A percentile compares a stretch with the other conserved stretches of the same genome.
These are phyloP conservation scores for Drosophila rellima DNA, from an alignment of 2,888 invertebrate genomes.

Conservation along the genomic window DNA sequence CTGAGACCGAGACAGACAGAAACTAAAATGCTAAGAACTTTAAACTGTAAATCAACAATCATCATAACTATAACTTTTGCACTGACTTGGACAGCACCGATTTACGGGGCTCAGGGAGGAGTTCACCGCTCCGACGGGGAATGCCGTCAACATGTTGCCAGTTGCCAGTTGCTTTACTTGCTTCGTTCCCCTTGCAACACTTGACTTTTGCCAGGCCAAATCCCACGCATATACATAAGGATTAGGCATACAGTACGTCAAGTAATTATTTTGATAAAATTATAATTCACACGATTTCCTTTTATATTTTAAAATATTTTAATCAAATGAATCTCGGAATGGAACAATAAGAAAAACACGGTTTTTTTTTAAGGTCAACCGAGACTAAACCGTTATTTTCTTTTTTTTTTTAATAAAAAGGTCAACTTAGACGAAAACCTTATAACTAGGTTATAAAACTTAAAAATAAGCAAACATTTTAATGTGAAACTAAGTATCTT, in stretches of 20 bases:
- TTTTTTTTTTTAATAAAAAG: too few species aligned
- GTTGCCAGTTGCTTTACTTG: slow-evolving; percentile 44
- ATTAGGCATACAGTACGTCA: background rate
- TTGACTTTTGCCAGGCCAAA: slow-evolving; percentile 66
- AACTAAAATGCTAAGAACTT: slow-evolving; percentile 35
- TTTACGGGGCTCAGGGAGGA: slow-evolving; percentile 1
- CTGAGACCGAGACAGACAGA: background rate
- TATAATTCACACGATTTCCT: too few species aligned
- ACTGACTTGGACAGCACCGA: slow-evolving; percentile 25
- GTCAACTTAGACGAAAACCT: too few species aligned
- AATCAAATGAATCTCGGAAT: too few species aligned
- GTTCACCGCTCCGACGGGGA: background rate
- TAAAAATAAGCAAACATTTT: too few species aligned
- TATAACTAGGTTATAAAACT: too few species aligned
- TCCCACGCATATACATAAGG: slow-evolving; percentile 39
- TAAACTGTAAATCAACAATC: slow-evolving; percentile 79
- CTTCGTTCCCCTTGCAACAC: slow-evolving; percentile 53
- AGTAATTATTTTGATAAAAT: background rate
- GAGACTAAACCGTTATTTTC: too few species aligned
- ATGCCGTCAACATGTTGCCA: slow-evolving; percentile 68
- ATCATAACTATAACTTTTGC: slow-evolving; percentile 74
- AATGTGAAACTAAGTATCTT: too few species aligned
- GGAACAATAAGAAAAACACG: too few species aligned
- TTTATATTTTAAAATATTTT: too few species aligned
- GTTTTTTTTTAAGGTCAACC: too few species aligned